A percentile compares a stretch with the other conserved stretches of the same genome.
phyloP scores from a whole-genome alignment of 2,888 invertebrate species.

The Hydraecia micacea region DNA sequence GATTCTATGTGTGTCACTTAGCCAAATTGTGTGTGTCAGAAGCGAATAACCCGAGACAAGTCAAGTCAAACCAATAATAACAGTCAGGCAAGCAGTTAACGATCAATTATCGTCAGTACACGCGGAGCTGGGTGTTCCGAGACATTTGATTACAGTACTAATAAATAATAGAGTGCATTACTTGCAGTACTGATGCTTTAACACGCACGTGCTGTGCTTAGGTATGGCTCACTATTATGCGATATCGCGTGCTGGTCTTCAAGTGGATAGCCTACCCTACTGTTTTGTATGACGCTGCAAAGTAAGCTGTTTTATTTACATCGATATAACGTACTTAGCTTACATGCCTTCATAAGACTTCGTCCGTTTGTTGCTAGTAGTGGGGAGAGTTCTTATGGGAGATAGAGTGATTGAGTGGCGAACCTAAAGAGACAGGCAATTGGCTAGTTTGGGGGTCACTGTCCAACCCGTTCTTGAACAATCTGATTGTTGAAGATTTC shows the following conservation, averaged over 20 bases:
- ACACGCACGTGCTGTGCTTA: constrained; percentile 35
- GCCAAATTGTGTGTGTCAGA: constrained; percentile 11
- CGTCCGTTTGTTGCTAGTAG: no score
- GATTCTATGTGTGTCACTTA: constrained; percentile 17
- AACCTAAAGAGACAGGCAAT: no score
- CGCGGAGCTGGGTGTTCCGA: constrained; percentile 14
- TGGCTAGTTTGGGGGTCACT: no score
- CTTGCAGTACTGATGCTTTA: constrained; percentile 42
- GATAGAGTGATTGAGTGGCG: background rate
- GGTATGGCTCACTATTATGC: constrained; percentile 36
- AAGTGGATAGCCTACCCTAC: constrained; percentile 6
- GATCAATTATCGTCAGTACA: constrained; percentile 45
- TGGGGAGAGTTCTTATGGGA: background rate
- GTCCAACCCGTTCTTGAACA: no score
- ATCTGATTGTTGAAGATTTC: background rate
- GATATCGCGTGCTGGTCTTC: constrained; percentile 41
- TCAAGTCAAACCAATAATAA: constrained; percentile 36
- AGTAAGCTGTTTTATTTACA: constrained; percentile 1
- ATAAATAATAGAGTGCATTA: constrained; percentile 60
- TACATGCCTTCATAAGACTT: background rate
- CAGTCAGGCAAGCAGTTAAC: constrained; percentile 39
- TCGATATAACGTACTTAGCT: background rate
- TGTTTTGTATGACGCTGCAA: constrained; percentile 7
- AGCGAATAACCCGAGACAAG: constrained; percentile 20
- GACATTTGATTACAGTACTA: constrained; percentile 43